These are phyloP conservation scores for Eriocheir sinensis DNA, from an alignment of 1,140 invertebrate genomes.

Conservation along the genomic window DNA sequence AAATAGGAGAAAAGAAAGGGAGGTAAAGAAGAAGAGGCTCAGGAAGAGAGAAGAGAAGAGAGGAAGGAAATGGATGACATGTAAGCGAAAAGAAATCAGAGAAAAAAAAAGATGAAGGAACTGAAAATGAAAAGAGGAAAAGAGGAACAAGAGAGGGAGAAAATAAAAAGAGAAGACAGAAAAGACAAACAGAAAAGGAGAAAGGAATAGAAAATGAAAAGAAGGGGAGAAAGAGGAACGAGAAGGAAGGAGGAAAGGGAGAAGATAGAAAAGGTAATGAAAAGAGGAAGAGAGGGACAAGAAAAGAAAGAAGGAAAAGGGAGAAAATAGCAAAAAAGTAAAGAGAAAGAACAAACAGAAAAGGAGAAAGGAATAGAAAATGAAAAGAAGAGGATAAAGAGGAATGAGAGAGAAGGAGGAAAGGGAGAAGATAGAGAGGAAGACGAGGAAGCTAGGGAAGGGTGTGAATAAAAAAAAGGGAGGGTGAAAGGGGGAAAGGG, in stretches of 20 bases:
- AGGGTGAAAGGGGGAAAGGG: neutral
- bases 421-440: neutral
- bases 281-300: neutral
- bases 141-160: no score
- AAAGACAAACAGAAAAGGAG: neutral
- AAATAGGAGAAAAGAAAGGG: neutral
- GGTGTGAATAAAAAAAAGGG: neutral
- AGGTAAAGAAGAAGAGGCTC: neutral
- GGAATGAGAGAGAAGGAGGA: neutral
- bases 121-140: neutral
- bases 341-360: neutral
- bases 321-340: no score
- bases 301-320: slow-evolving; percentile 24
- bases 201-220: neutral
- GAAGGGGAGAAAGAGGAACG: neutral
- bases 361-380: neutral
- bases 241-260: neutral
- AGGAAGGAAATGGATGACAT: neutral
- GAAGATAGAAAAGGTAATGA: neutral
- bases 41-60: neutral
- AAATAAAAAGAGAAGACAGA: neutral
- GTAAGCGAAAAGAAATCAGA: neutral
- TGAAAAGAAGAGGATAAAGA: neutral
- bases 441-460: neutral
- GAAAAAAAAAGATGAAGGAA: slow-evolving; percentile 7